Percentiles rank a stretch among this genome's conserved stretches.
Conservation (phyloP, 2,888 invertebrate species). For the Mechanitis messenoides region DNA sequence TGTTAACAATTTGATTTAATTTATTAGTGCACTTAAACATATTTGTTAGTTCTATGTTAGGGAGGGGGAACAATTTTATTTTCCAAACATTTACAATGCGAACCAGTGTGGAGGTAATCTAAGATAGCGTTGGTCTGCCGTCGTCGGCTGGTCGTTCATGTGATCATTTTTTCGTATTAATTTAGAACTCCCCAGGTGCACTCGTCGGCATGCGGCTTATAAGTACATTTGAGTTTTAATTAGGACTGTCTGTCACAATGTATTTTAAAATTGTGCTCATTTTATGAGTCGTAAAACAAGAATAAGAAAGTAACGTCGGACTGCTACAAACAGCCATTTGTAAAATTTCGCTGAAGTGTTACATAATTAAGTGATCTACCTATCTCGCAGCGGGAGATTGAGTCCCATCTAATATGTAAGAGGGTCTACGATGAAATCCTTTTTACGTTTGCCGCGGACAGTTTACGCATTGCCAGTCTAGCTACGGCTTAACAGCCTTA, state of each 20-base stretch:
- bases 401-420: conserved; percentile 64
- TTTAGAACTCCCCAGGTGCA: conserved; percentile 65
- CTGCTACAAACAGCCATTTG: conserved; percentile 43
- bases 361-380: conserved; percentile 62
- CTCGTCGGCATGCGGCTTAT: conserved; percentile 53
- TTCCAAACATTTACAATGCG: conserved; percentile 21
- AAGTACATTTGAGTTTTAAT: conserved; percentile 65
- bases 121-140: conserved; percentile 26
- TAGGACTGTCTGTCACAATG: conserved; percentile 59
- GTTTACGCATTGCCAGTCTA: conserved; percentile 54
- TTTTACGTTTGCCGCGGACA: conserved; percentile 66
- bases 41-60: conserved; percentile 36
- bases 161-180: conserved; percentile 44
- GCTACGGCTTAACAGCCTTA: conserved; percentile 67
- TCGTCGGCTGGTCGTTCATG: conserved; percentile 26
- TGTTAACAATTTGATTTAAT: conserved; percentile 27
- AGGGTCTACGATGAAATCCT: conserved; percentile 68
- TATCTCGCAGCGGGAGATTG: conserved; percentile 55
- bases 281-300: conserved; percentile 7
- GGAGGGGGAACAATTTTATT: conserved; percentile 32
- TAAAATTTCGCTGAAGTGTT: conserved; percentile 49
- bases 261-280: conserved; percentile 24
- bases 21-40: conserved; percentile 36
- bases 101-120: conserved; percentile 29
- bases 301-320: conserved; percentile 5